Base-by-base conservation (phyloP, 2,113 vertebrate genomes). In the Eulemur macaco region DNA sequence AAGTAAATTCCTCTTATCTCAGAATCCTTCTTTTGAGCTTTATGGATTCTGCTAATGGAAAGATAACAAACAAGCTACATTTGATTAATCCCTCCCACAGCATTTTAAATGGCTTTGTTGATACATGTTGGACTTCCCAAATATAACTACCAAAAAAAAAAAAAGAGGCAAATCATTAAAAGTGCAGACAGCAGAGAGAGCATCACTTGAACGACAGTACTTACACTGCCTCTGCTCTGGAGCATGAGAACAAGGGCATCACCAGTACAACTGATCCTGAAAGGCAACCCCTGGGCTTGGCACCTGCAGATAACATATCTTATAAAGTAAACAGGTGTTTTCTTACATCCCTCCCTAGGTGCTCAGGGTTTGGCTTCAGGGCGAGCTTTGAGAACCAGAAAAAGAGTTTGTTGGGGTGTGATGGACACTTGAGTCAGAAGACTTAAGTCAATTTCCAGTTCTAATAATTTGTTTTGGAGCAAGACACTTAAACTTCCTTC, bases 41-140 rank as follows among this genome's bases (percentile, higher is more conserved):
- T 96, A 87, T 76, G 71, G 86, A 80, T 86, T 93, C 52, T 31
- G 81, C 74, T 93, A 86, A 95, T 96, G 83, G 89, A 96, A 96
- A 94, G 77, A 96, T 56, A 95, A 76, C 13, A 93, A 95, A 90
- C 37, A 94, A 94, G 17, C 47, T 90, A 6, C 68, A 68, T 82
- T 88, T 12, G 37, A 83, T 86, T 95, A 93, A 94, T 80, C 66
- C 34, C 52, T 71, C 56, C 68, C 14, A 45, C 47, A 18, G n/a
- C 66, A 86, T 88, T 95, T 77, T 64, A 85, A 68, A 87, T 95
- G 66, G 66, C 58, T 94, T 95, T 47, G 39, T 91, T 66, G 82
- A 86, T 69, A 94, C 12, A 34, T 12, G 23, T 13, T 86, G 50
- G 47, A 68, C 15, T 82, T 92, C 37, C 68, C 95, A 91, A 93